phyloP scores from a whole-genome alignment of 2,888 invertebrate genomes.

The Parasteatoda lunata region DNA sequence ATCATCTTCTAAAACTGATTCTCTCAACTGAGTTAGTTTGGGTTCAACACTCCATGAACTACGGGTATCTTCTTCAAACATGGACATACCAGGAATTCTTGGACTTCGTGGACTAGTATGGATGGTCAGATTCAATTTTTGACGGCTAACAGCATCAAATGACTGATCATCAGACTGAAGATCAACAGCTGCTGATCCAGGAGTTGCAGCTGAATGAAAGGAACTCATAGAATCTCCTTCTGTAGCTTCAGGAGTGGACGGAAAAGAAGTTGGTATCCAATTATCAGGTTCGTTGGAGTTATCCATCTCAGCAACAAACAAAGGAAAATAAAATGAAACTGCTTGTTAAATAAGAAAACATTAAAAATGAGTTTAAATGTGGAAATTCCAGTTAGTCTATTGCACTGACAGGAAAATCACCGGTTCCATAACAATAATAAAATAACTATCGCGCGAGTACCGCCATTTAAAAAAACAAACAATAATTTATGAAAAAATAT shows the following conservation, averaged over 20 bases:
- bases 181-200: slow-evolving; percentile 29
- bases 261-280: slow-evolving; percentile 61
- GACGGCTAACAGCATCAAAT: slow-evolving; percentile 51
- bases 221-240: slow-evolving; percentile 55
- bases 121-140: slow-evolving; percentile 37
- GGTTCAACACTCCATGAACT: slow-evolving; percentile 68
- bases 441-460: too few relatives aligned
- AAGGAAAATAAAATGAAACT: neutral
- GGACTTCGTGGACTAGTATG: neutral
- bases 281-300: slow-evolving; percentile 17
- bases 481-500: too few relatives aligned
- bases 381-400: too few relatives aligned
- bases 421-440: too few relatives aligned
- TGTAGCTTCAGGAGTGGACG: slow-evolving; percentile 29
- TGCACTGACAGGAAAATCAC: too few relatives aligned
- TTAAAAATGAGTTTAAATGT: too few relatives aligned
- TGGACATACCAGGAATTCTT: slow-evolving; percentile 23
- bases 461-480: too few relatives aligned
- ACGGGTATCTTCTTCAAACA: slow-evolving; percentile 67
- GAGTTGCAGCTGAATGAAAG: slow-evolving; percentile 36
- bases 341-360: neutral
- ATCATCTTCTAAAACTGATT: slow-evolving; percentile 47
- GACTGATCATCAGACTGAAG: slow-evolving; percentile 52
- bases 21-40: slow-evolving; percentile 44
- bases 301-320: slow-evolving; percentile 18